A percentile compares a stretch with the other conserved stretches of the same genome.
Conservation (phyloP, 2,113 vertebrate genomes). For the Halichoerus grypus region DNA sequence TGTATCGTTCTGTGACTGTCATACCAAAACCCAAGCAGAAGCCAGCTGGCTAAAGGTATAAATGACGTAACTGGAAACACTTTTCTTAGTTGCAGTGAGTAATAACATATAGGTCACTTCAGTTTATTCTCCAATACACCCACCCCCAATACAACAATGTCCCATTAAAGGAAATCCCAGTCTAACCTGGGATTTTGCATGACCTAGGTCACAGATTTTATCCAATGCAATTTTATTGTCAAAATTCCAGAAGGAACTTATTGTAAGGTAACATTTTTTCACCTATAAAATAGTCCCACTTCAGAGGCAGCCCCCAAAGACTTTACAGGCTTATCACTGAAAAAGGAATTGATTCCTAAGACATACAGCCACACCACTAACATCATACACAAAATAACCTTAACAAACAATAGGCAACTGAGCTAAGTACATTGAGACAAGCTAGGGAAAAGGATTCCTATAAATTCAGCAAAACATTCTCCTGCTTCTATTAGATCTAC, state of each 20-base stretch:
- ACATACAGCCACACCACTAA: background rate
- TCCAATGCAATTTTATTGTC: background rate
- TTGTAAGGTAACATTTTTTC: background rate
- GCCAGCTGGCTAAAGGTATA: background rate
- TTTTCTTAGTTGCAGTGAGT: background rate
- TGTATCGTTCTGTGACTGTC: background rate
- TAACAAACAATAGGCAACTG: constrained; percentile 41
- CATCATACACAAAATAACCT: constrained; percentile 34
- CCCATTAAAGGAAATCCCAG: background rate
- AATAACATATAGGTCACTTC: background rate
- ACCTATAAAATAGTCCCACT: background rate
- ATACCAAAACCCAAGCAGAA: background rate
- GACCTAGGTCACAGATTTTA: background rate
- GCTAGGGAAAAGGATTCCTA: constrained; percentile 37
- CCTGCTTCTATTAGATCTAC: constrained; percentile 54
- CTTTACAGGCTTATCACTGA: background rate
- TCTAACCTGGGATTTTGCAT: background rate
- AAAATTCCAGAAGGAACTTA: constrained; percentile 43
- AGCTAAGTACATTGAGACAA: constrained; percentile 55
- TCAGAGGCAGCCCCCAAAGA: background rate
- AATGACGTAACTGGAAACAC: background rate
- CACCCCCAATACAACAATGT: background rate
- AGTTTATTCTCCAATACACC: background rate
- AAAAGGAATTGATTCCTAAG: constrained; percentile 25
- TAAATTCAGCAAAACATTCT: constrained; percentile 61